These are phyloP conservation scores for Simalia tracyae DNA, from an alignment of 2,797 vertebrate genomes.

Conservation along the genomic window DNA sequence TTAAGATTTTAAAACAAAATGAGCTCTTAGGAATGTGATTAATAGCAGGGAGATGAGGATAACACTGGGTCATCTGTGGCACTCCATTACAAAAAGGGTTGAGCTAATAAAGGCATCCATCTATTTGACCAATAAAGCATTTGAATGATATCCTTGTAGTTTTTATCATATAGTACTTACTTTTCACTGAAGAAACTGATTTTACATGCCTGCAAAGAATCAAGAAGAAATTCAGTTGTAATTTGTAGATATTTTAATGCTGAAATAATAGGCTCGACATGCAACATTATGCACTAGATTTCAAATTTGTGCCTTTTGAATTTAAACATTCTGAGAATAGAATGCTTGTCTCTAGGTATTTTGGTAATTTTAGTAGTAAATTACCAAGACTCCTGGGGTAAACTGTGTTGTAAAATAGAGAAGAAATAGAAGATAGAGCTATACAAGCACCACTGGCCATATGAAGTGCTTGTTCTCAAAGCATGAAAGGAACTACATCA, in stretches of 20 bases:
- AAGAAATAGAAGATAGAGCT: background rate
- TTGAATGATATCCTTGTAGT: conserved; percentile 76
- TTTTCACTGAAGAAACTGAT: conserved; percentile 75
- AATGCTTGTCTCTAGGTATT: background rate
- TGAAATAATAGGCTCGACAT: conserved; percentile 55
- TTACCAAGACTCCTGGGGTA: background rate
- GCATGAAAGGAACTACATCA: background rate
- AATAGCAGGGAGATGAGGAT: conserved; percentile 78
- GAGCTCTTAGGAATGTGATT: conserved; percentile 81
- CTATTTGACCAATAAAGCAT: conserved; percentile 80
- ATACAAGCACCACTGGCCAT: background rate
- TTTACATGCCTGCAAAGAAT: conserved; percentile 64
- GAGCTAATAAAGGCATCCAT: conserved; percentile 81
- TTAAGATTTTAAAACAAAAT: conserved; percentile 84
- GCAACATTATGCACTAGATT: conserved; percentile 59
- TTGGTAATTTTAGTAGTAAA: background rate
- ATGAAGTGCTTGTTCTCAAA: background rate
- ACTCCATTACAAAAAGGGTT: conserved; percentile 82
- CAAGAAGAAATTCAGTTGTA: conserved; percentile 29
- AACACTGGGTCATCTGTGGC: conserved; percentile 80
- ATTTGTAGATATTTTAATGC: conserved; percentile 40
- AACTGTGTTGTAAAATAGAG: background rate
- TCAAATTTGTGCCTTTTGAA: conserved; percentile 56
- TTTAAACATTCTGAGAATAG: background rate
- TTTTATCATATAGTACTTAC: conserved; percentile 69